Evolutionary conservation across 2,888 invertebrate species (phyloP), one percentile per base, ranked within the genome.

Genomic region (Oxycera nigricornis): DNA sequence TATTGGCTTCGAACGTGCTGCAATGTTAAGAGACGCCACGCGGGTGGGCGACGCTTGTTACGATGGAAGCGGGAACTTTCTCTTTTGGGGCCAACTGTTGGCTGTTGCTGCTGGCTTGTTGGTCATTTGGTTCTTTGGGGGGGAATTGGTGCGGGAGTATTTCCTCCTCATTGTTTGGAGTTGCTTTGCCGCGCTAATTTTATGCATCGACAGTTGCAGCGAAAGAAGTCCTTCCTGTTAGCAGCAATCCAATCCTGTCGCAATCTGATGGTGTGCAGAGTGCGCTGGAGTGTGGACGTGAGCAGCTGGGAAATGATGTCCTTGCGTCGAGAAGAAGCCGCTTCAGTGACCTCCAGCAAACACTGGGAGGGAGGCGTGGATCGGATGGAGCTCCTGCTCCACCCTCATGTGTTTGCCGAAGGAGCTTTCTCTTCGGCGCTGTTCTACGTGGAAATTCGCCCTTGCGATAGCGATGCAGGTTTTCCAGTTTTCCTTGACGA

Each of bases 401-500:
- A 17, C n/a, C 61, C 35, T 61, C 24, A 17, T 55, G 22, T 24
- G 55, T 55, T 55, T 55, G 22, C 14, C 11, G 30, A 4, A 41
- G 39, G 39, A 65, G 65, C 65, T 65, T 65, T 65, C 65, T 65
- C 65, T 65, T 65, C 39, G 65, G 24, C 17, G 24, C 41, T 24
- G 41, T n/a, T 7, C 65, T 41, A 22, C 14, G 65, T 65, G 65
- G 65, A 65, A 65, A 65, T 1, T 31, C 39, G 41, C 41, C 65
- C 65, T 65, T 65, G 65, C 41, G 59, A 59, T 30, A 9, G 26
- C 65, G 9, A 24, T 65, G 39, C 65, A 65, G 65, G 65, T 65
- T 65, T 65, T 65, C 65, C 65, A 65, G 65, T 65, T 65, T 65
- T 65, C 65, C 65, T 65, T 65, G 65, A 41, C 65, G 39, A 11